Evolutionary conservation across 2,797 vertebrate species (phyloP).

Genomic region (Vespertilio murinus): DNA sequence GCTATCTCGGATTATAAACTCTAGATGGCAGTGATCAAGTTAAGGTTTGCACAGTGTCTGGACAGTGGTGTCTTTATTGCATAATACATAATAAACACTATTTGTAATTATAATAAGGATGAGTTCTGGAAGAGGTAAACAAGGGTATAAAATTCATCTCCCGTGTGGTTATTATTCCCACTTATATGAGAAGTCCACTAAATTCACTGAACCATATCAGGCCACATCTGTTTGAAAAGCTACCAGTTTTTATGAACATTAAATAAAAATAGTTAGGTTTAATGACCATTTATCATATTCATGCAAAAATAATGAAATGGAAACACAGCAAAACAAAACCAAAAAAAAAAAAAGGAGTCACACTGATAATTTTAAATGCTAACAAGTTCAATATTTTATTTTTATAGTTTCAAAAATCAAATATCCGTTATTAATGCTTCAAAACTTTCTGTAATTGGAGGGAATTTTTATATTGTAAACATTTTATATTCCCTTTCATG

Average conservation of each 20-base stretch:
- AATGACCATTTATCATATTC: slow-evolving; percentile 71
- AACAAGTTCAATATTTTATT: not conserved
- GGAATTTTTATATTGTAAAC: not conserved
- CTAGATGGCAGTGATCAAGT: slow-evolving; percentile 34
- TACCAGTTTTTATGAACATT: slow-evolving; percentile 71
- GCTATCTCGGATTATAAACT: not conserved
- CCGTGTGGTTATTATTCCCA: slow-evolving; percentile 67
- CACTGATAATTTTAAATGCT: not conserved
- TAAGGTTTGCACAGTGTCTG: not conserved
- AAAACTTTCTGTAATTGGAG: slow-evolving; percentile 35
- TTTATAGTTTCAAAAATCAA: slow-evolving; percentile 6
- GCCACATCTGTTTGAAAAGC: slow-evolving; percentile 75
- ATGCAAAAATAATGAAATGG: slow-evolving; percentile 67
- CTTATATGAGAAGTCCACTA: slow-evolving; percentile 72
- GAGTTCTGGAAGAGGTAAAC: slow-evolving; percentile 64
- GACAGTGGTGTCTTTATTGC: slow-evolving; percentile 10
- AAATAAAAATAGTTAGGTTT: slow-evolving; percentile 71
- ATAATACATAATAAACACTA: slow-evolving; percentile 63
- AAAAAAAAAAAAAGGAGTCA: not conserved
- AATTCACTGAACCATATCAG: slow-evolving; percentile 70
- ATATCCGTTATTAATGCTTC: slow-evolving; percentile 13
- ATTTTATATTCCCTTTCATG: not conserved
- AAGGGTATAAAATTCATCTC: slow-evolving; percentile 70
- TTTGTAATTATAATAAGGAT: slow-evolving; percentile 73
- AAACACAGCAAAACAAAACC: not conserved